Evolutionary conservation across 2,113 vertebrate species (phyloP), one percentile per base, ranked within the genome.

Genomic region (Ceuthmochares aereus): DNA sequence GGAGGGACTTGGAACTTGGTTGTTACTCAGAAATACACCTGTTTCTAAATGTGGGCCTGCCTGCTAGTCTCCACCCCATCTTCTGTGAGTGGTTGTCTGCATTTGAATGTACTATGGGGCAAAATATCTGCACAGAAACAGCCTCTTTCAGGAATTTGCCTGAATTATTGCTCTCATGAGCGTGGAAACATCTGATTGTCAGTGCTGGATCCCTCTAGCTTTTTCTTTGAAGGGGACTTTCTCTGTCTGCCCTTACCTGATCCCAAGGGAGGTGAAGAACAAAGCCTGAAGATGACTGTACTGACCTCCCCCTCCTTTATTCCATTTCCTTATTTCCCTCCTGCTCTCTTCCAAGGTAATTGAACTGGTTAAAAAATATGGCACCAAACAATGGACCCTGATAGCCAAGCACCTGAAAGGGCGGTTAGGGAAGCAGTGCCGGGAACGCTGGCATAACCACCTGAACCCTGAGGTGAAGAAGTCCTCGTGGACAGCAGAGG

Each of bases 371-470:
- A 99, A 99, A 95, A 98, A 98, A 52, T 99, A 99, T 0, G 99
- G 99, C 90, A 99, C 99, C 82, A 99, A 99, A 45, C 99, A 99
- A 87, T 99, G 99, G 99, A 99, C 99, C 0, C 95, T 98, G 85
- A 99, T 99, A 21, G 99, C 99, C 85, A 99, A 99, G 83, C 99
- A 99, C 93, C 98, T 99, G 91, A 99, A 99, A 78, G 99, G 99
- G 74, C 97, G 99, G 4, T 96, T 99, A 55, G 99, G 99, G 43
- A 99, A 99, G 97, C 99, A 99, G 98, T 99, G 99, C 59, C 97
- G 99, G 13, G 99, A 99, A 11, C 99, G 99, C 72, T 99, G 99
- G 99, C 99, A 99, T 85, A 99, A 99, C 97, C 99, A 99, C 96
- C 98, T 99, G 86, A 99, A 99, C 87, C 99, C 99, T 1, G 98